Base-by-base conservation (phyloP, 2,113 vertebrate species). In the Gorilla gorilla region DNA sequence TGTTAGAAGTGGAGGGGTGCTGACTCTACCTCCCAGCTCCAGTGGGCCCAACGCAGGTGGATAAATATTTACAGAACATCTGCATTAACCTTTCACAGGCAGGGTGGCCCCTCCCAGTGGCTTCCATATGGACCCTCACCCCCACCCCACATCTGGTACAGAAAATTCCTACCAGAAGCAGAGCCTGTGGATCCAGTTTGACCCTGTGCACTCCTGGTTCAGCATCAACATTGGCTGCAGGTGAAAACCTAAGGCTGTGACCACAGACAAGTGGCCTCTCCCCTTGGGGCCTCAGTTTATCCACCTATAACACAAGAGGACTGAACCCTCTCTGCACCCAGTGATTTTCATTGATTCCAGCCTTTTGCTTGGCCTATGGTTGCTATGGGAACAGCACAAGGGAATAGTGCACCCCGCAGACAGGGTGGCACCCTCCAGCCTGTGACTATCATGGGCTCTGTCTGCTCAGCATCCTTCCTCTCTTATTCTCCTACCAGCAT, bases 151-250 rank as follows among this genome's bases (percentile, higher is more conserved):
- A 22, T 93, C 87, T 83, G 59, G 13, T 16, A 27, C 25, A 23
- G 66, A 86, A 84, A 91, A 61, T 55, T 82, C 78, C 88, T 89
- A 61, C 64, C 78, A 61, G 72, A 80, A 88, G 32, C 86, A 89
- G 79, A 97, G 78, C 17, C 45, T 48, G 17, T 76, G 35, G 52
- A 57, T 82, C 52, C 5, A 40, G 16, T 40, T 48, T 84, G 73
- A 92, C 23, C 43, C 61, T 45, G 25, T 32, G 48, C 6, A 20
- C 32, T 52, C 32, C 90, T 83, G 17, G 2, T 23, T 72, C 35
- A 17, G 23, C 50, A 17, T 78, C 35, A 17, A 18, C 50, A 20
- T n/a, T 50, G 50, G 66, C 25, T 94, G 25, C 6, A 64, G 27
- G 20, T 48, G 68, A 66, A 43, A 93, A 75, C 9, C 4, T 1